Conservation (phyloP, 2,113 vertebrate genomes). For the Silurus meridionalis region DNA sequence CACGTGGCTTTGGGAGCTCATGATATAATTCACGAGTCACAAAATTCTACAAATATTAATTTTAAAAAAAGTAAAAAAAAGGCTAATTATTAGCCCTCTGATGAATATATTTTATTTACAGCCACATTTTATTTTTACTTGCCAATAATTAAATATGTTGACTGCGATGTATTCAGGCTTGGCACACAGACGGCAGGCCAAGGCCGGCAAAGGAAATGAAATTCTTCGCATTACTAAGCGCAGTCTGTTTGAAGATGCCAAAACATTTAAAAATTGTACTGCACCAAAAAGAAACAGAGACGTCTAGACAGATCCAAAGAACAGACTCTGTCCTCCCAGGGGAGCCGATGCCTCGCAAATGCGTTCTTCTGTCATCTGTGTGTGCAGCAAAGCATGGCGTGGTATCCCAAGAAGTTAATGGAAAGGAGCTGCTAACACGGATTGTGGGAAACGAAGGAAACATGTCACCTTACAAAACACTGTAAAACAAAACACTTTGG, state of each 20-base stretch:
- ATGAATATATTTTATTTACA: neutral
- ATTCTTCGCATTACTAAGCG: neutral
- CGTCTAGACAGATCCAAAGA: conserved; percentile 16
- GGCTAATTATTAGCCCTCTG: neutral
- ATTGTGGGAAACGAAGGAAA: conserved; percentile 27
- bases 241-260: neutral
- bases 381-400: neutral
- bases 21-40: neutral
- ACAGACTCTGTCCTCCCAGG: conserved; percentile 1
- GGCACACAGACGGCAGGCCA: neutral
- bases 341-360: neutral
- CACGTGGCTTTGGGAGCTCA: neutral
- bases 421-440: neutral
- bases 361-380: conserved; percentile 33
- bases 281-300: conserved; percentile 12
- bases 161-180: neutral
- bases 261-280: conserved; percentile 22
- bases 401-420: neutral
- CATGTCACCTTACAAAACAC: neutral
- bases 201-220: neutral
- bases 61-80: neutral
- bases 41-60: no score
- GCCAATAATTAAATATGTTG: no score
- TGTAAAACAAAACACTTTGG: neutral
- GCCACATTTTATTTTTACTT: no score